Conservation (phyloP, 2,888 invertebrate species). For the Caenorhabditis macrosperma region DNA sequence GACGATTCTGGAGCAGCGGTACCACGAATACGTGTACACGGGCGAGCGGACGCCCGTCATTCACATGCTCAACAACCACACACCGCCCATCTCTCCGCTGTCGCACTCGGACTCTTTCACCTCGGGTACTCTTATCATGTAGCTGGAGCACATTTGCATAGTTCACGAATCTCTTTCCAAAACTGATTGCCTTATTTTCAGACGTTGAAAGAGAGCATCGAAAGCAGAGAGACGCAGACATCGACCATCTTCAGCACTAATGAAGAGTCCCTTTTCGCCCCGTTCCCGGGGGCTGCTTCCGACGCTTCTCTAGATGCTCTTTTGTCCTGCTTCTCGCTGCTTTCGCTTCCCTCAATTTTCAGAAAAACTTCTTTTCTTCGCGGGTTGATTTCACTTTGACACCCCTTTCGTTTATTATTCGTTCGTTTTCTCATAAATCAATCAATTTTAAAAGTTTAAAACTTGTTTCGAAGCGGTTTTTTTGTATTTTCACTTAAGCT, state of each 20-base stretch:
- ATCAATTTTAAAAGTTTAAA: too few relatives aligned
- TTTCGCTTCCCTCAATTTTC: constrained; percentile 19
- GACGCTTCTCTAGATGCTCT: neutral
- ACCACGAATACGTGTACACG: constrained; percentile 30
- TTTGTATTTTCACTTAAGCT: too few relatives aligned
- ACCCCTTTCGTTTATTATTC: neutral
- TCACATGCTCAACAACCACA: constrained; percentile 16
- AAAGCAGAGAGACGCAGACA: constrained; percentile 30
- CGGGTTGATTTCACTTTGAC: neutral
- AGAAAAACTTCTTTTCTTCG: neutral
- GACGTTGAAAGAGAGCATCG: constrained; percentile 33
- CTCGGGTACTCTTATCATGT: constrained; percentile 62
- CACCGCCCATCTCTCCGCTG: constrained; percentile 54
- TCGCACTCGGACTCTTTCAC: constrained; percentile 50
- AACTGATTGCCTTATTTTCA: constrained; percentile 25
- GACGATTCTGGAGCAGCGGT: constrained; percentile 27
- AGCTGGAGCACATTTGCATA: constrained; percentile 9
- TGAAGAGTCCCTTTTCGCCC: constrained; percentile 7
- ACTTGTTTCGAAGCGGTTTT: too few relatives aligned
- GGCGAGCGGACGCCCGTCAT: constrained; percentile 34
- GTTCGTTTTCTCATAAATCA: neutral
- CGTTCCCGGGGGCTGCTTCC: neutral
- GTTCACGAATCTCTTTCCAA: neutral
- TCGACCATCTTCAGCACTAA: constrained; percentile 21
- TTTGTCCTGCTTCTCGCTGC: constrained; percentile 3